Conservation (phyloP, 2,113 vertebrate species). For the Halichoeres trimaculatus region DNA sequence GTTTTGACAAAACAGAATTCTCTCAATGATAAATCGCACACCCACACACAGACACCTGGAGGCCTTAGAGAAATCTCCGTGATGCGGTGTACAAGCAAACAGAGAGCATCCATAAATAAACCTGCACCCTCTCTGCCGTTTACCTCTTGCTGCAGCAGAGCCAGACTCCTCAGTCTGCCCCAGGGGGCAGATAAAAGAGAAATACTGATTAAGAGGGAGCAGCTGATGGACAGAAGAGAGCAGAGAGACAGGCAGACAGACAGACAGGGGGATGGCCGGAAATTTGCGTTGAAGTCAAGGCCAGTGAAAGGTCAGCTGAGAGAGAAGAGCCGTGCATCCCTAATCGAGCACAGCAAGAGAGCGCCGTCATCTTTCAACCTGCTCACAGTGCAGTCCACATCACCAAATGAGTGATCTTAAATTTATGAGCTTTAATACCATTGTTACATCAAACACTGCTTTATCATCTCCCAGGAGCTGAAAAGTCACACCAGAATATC, state of each 20-base stretch:
- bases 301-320: slow-evolving; percentile 34
- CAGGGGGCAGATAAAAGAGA: slow-evolving; percentile 48
- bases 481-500: no score
- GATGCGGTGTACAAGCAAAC: slow-evolving; percentile 4
- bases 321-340: slow-evolving; percentile 2
- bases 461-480: no score
- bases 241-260: neutral
- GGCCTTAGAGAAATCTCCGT: slow-evolving; percentile 16
- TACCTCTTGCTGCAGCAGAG: slow-evolving; percentile 26
- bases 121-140: neutral
- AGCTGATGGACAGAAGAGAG: slow-evolving; percentile 25
- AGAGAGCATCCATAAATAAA: slow-evolving; percentile 50
- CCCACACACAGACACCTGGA: neutral
- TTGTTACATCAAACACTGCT: no score
- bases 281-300: slow-evolving; percentile 31
- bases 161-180: slow-evolving; percentile 27
- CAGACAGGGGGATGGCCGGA: slow-evolving; percentile 13
- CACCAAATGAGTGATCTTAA: no score
- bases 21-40: neutral
- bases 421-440: no score
- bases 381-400: neutral
- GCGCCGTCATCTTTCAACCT: neutral
- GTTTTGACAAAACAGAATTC: slow-evolving; percentile 25
- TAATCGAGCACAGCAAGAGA: slow-evolving; percentile 9
- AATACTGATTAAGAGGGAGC: slow-evolving; percentile 29